Conservation (phyloP, 1,140 invertebrate genomes). For the Lepeophtheirus salmonis region DNA sequence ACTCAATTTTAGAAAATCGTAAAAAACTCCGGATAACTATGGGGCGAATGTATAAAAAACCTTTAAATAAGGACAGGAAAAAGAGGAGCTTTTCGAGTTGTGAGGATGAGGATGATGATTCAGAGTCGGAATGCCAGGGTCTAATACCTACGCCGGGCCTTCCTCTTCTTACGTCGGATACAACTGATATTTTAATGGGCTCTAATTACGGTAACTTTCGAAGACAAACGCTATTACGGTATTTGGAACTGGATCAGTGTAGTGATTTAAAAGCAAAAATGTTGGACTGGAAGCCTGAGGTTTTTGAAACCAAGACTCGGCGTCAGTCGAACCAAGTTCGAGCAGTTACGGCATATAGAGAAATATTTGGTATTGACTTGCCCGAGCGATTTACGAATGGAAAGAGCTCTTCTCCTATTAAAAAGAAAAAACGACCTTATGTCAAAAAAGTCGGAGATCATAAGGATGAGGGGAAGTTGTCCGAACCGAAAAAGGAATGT, state of each 20-base stretch:
- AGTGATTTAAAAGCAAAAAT: background rate
- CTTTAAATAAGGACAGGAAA: background rate
- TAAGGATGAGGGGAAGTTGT: background rate
- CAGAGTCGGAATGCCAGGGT: background rate
- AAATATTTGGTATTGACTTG: constrained; percentile 15
- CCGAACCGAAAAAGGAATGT: background rate
- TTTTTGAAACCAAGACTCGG: constrained; percentile 13
- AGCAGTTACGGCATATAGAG: background rate
- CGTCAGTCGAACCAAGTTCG: background rate
- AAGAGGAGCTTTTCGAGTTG: background rate
- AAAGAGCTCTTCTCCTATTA: background rate
- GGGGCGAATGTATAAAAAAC: constrained; percentile 1
- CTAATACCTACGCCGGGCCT: constrained; percentile 14
- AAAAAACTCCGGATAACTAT: background rate
- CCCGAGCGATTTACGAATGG: background rate
- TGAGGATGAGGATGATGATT: background rate
- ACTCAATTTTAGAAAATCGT: constrained; percentile 1
- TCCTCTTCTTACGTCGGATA: background rate
- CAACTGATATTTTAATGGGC: background rate
- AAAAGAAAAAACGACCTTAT: background rate
- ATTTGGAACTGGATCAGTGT: constrained; percentile 1
- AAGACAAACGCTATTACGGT: constrained; percentile 3
- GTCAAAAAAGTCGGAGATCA: background rate
- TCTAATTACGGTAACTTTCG: constrained; percentile 1
- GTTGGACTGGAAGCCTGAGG: constrained; percentile 10